phyloP scores from a whole-genome alignment of 2,888 invertebrate species.

The Allolobophora icterica region DNA sequence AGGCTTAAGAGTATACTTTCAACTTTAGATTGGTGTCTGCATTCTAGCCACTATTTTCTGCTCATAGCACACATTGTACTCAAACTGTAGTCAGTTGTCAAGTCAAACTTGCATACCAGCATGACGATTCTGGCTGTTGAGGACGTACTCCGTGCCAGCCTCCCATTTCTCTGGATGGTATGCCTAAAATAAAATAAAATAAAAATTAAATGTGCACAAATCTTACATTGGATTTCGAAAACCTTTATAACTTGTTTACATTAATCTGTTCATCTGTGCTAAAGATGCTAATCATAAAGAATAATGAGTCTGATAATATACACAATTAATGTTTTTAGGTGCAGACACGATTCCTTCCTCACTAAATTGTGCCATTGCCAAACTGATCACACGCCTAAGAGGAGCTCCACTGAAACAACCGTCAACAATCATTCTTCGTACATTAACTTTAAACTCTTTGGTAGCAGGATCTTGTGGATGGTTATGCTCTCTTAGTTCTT shows the following conservation, averaged over 20 bases:
- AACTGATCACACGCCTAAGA: too few species aligned
- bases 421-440: too few species aligned
- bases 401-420: too few species aligned
- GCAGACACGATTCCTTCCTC: too few species aligned
- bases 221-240: not conserved
- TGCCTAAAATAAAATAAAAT: not conserved
- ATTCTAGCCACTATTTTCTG: not conserved
- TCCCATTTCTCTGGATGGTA: conserved; percentile 2
- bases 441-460: too few species aligned
- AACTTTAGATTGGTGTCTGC: not conserved
- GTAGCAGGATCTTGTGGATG: too few species aligned
- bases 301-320: not conserved
- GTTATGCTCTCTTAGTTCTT: too few species aligned
- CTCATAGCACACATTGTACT: not conserved
- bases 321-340: too few species aligned
- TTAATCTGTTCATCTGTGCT: not conserved
- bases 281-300: not conserved
- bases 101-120: not conserved
- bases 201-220: not conserved
- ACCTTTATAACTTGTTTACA: not conserved
- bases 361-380: too few species aligned
- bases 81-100: too few species aligned
- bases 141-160: not conserved
- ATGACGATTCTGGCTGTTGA: conserved; percentile 29
- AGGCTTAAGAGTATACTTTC: too few species aligned